Conservation (phyloP, 2,888 invertebrate species). For the Trissolcus japonicus region DNA sequence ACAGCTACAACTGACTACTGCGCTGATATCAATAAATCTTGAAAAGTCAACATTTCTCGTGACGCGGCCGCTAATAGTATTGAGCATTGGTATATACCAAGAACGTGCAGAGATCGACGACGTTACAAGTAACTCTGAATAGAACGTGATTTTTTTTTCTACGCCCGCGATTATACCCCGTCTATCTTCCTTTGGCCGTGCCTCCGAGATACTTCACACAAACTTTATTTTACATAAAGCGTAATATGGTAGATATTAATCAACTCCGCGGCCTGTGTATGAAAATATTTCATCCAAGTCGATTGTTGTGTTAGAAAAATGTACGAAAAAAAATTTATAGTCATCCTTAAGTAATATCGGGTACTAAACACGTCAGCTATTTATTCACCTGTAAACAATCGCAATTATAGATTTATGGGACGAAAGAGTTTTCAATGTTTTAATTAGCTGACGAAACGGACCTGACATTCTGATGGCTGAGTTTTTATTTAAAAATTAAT, state of each 20-base stretch:
- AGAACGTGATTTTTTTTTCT: conserved; percentile 36
- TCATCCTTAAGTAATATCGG: too few species aligned
- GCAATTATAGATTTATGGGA: background rate
- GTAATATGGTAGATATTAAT: conserved; percentile 49
- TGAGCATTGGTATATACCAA: conserved; percentile 50
- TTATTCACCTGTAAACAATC: background rate
- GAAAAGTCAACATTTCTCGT: conserved; percentile 54
- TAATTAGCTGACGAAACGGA: background rate
- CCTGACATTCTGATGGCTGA: background rate
- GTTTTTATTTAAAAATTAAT: too few species aligned
- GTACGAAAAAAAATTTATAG: too few species aligned
- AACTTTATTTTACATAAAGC: conserved; percentile 43
- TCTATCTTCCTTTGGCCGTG: conserved; percentile 37
- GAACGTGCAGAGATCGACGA: conserved; percentile 56
- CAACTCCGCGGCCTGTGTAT: conserved; percentile 26
- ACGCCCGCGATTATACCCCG: conserved; percentile 22
- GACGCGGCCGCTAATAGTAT: conserved; percentile 53
- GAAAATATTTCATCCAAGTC: conserved; percentile 50
- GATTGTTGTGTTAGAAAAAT: conserved; percentile 35
- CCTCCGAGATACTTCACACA: conserved; percentile 29
- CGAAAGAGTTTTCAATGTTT: too few species aligned
- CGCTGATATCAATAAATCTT: conserved; percentile 55
- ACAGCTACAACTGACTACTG: conserved; percentile 52
- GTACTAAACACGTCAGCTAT: background rate
- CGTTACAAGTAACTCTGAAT: conserved; percentile 49